Conservation (phyloP, 92 coral and sea anemone species). For the Zoanthus sansibaricus region DNA sequence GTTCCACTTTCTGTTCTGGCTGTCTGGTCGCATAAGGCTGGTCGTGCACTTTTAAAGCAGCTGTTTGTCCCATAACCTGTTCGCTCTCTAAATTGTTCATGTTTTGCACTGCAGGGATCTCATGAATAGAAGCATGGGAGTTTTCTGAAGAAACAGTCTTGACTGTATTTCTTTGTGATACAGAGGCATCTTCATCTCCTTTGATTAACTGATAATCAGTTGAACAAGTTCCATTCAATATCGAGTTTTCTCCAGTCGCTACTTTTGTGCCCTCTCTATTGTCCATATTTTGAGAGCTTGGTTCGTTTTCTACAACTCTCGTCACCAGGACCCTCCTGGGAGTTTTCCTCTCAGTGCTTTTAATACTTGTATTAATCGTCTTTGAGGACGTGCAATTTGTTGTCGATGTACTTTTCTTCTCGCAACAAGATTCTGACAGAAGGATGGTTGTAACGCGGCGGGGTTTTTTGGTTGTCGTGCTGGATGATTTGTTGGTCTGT, state of each 20-base stretch:
- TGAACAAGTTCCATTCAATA: too few species aligned
- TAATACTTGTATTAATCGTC: neutral
- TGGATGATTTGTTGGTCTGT: neutral
- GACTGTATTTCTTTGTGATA: neutral
- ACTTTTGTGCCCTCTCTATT: neutral
- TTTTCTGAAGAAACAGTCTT: neutral
- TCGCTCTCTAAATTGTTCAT: slow-evolving; percentile 1
- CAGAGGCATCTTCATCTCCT: neutral
- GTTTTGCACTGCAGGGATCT: slow-evolving; percentile 28
- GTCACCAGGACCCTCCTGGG: slow-evolving; percentile 44
- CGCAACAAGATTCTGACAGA: neutral
- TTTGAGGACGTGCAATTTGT: neutral
- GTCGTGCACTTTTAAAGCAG: neutral
- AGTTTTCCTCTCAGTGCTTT: neutral
- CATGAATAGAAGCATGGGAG: neutral
- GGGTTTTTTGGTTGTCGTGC: neutral
- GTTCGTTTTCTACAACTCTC: neutral
- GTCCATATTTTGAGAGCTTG: neutral
- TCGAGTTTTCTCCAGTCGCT: neutral
- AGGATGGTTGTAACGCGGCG: slow-evolving; percentile 29
- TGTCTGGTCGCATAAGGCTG: neutral
- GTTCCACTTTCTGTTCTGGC: neutral
- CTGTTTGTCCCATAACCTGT: neutral
- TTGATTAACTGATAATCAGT: neutral
- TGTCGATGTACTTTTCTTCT: neutral